Evolutionary conservation across 2,113 vertebrate genomes (phyloP).

Genomic region (Pogona vitticeps): DNA sequence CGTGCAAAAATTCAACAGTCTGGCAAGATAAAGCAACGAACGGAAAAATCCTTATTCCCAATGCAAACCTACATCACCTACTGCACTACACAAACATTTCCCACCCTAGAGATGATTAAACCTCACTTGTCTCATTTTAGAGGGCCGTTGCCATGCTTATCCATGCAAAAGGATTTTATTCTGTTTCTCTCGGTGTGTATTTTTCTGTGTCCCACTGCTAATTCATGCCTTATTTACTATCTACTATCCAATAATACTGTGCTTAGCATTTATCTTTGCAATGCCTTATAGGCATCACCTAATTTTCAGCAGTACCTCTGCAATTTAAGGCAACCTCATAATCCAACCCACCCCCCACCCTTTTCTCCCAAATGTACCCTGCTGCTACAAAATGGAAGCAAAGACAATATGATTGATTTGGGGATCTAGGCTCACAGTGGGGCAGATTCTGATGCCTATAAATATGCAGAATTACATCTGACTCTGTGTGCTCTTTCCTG

Average conservation of each 20-base stretch:
- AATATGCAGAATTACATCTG: constrained; percentile 21
- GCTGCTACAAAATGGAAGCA: neutral
- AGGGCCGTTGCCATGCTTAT: neutral
- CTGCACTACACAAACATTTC: constrained; percentile 4
- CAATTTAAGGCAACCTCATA: constrained; percentile 20
- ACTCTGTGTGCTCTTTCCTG: neutral
- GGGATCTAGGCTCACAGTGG: constrained; percentile 10
- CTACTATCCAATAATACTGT: constrained; percentile 12
- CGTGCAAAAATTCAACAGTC: constrained; percentile 1
- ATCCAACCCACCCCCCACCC: neutral
- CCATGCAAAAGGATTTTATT: neutral
- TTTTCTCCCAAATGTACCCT: neutral
- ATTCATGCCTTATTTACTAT: constrained; percentile 19
- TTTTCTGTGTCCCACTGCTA: constrained; percentile 13
- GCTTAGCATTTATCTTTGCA: constrained; percentile 27
- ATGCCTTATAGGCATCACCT: constrained; percentile 21
- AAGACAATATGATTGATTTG: constrained; percentile 14
- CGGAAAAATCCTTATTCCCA: neutral
- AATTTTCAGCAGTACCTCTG: constrained; percentile 17
- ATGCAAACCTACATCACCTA: neutral
- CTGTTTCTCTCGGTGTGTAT: neutral
- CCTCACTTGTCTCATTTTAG: neutral
- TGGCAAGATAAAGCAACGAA: neutral
- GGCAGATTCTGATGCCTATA: constrained; percentile 16
- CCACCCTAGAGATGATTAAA: constrained; percentile 9